These are phyloP conservation scores for roundworm (Caenorhabditis elegans) DNA, from an alignment of 1,140 invertebrate species.

Conservation along the genomic window DNA sequence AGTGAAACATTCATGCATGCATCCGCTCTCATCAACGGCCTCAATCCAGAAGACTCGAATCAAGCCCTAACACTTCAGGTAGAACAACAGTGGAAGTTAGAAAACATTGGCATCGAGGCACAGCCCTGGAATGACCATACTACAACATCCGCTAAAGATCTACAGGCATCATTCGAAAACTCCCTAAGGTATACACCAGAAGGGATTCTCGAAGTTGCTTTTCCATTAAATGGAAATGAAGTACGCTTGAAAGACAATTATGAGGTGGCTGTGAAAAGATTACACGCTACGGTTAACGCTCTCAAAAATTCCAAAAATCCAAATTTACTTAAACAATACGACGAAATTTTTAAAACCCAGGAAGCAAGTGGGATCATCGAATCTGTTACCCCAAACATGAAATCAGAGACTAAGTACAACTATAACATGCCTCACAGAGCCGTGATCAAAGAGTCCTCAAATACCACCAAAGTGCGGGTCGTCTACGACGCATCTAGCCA, in stretches of 20 bases:
- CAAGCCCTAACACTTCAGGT: too few species aligned
- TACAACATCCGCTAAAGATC: neutral
- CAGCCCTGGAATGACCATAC: neutral
- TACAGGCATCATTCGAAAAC: neutral
- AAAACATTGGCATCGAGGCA: neutral
- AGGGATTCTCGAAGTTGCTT: too few species aligned
- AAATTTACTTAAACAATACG: neutral
- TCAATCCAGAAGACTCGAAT: too few species aligned
- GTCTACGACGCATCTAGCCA: constrained; percentile 62
- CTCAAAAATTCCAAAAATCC: neutral
- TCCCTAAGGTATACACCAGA: neutral
- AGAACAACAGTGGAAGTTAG: neutral
- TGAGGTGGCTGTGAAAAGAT: neutral
- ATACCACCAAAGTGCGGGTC: too few species aligned
- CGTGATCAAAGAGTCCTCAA: neutral
- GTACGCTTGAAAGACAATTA: too few species aligned
- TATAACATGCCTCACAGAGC: neutral
- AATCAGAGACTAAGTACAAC: neutral
- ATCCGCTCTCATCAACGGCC: too few species aligned
- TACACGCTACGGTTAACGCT: too few species aligned
- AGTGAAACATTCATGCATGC: too few species aligned
- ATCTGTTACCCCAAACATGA: neutral
- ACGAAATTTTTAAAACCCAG: neutral
- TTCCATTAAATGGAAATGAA: too few species aligned
- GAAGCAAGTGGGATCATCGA: neutral